A percentile compares a stretch with the other conserved stretches of the same genome.
These are phyloP conservation scores for Vanessa tameamea DNA, from an alignment of 1,140 invertebrate species.

Conservation along the genomic window DNA sequence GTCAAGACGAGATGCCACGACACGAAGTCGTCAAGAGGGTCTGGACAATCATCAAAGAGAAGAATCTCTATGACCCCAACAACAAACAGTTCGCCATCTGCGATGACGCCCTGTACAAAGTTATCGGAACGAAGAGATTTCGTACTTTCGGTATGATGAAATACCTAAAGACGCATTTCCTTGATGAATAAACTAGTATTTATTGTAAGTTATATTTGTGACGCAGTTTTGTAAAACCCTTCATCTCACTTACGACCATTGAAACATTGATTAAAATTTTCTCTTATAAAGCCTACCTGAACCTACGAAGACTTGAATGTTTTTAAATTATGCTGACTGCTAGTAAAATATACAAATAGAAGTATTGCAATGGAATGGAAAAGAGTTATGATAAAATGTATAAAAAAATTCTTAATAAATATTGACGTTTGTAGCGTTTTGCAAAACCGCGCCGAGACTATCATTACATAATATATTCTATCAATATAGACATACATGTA, in stretches of 20 bases:
- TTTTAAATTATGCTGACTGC: too few relatives aligned
- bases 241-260: too few relatives aligned
- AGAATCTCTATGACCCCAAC: constrained; percentile 94
- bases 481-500: not conserved
- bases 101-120: constrained; percentile 93
- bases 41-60: constrained; percentile 96
- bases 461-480: constrained; percentile 2
- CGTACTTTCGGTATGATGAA: constrained; percentile 98
- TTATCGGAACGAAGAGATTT: constrained; percentile 94
- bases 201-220: not conserved
- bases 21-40: constrained; percentile 96
- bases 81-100: constrained; percentile 97
- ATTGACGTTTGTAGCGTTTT: not conserved
- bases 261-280: too few relatives aligned
- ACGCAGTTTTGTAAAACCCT: not conserved
- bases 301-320: too few relatives aligned
- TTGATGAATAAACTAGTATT: constrained; percentile 46
- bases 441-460: not conserved
- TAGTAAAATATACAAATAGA: not conserved
- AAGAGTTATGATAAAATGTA: not conserved
- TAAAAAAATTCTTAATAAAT: not conserved
- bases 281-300: too few relatives aligned
- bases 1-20: constrained; percentile 90
- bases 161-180: constrained; percentile 94
- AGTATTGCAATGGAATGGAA: not conserved